Conservation (phyloP, 2,113 vertebrate species). For the Alligator mississippiensis region DNA sequence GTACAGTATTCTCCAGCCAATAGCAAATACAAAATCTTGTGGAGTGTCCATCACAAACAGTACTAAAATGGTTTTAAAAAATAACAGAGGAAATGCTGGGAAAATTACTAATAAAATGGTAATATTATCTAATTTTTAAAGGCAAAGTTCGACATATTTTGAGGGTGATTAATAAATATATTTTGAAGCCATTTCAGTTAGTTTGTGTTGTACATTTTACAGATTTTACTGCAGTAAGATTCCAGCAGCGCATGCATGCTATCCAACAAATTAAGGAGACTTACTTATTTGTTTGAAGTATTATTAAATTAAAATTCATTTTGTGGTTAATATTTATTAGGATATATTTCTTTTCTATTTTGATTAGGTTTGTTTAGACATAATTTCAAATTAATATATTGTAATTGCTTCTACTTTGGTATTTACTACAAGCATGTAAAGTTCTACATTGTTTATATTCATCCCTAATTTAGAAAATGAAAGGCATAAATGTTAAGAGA, state of each 20-base stretch:
- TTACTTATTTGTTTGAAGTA: conserved; percentile 23
- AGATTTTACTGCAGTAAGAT: not conserved
- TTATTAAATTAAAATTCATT: not conserved
- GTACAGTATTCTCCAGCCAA: not conserved
- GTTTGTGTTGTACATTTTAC: not conserved
- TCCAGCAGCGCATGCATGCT: not conserved
- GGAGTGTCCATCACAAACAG: not conserved
- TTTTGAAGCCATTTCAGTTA: not conserved
- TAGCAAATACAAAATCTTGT: not conserved
- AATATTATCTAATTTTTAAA: not conserved
- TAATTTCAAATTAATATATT: not conserved
- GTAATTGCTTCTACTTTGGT: conserved; percentile 25
- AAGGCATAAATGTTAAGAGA: conserved; percentile 11
- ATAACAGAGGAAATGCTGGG: not conserved
- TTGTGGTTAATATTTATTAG: not conserved
- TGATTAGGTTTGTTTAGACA: not conserved
- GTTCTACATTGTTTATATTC: not conserved
- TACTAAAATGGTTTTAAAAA: not conserved
- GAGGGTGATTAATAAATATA: not conserved
- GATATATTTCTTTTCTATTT: not conserved
- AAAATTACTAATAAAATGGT: not conserved
- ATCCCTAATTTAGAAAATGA: not conserved
- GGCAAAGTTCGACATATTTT: not conserved
- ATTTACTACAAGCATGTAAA: not conserved
- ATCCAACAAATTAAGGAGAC: conserved; percentile 20